A percentile compares a stretch with the other conserved stretches of the same genome.
Evolutionary conservation across 2,113 vertebrate genomes (phyloP).

Genomic region (Periophthalmodon schlosseri): DNA sequence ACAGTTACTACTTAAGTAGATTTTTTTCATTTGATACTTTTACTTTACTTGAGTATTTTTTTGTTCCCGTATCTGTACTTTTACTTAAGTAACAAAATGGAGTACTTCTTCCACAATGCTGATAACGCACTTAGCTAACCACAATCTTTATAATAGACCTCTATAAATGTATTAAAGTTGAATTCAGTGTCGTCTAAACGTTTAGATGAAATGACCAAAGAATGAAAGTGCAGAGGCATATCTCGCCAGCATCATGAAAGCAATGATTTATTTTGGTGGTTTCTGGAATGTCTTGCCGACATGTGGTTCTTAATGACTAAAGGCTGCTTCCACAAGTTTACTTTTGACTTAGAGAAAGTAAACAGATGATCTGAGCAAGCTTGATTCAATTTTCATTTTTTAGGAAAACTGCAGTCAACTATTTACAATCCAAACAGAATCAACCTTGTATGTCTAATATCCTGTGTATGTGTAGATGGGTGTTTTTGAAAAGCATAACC

Average conservation of each 20-base stretch:
- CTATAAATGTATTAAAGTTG: not conserved
- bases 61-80: too few species aligned
- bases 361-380: conserved; percentile 2
- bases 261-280: not conserved
- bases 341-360: conserved; percentile 9
- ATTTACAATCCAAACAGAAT: not conserved
- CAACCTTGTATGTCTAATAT: not conserved
- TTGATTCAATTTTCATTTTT: conserved; percentile 5
- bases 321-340: conserved; percentile 10
- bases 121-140: not conserved
- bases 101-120: not conserved
- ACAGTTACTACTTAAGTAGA: too few species aligned
- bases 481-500: not conserved
- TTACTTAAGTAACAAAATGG: too few species aligned
- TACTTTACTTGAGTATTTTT: too few species aligned
- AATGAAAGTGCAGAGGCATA: conserved; percentile 10
- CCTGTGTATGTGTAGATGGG: not conserved
- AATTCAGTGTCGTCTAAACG: not conserved
- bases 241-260: not conserved
- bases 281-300: conserved; percentile 4
- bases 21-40: too few species aligned
- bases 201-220: not conserved
- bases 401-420: not conserved
- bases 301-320: conserved; percentile 13
- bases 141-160: not conserved